phyloP scores from a whole-genome alignment of 2,888 invertebrate species.

The Terebella lapidaria region DNA sequence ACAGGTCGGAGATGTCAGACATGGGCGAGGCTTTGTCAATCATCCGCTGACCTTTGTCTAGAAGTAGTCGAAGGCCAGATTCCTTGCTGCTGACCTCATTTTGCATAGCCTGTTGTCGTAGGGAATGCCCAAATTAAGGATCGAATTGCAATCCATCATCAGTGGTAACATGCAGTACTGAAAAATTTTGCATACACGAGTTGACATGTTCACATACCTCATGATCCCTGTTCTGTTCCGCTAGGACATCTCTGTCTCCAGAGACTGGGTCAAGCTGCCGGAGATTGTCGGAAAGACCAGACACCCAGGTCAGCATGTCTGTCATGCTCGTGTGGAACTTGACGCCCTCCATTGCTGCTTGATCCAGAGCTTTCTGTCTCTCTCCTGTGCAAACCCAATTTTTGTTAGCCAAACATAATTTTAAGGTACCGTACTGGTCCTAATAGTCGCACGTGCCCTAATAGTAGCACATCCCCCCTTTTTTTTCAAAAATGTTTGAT shows the following conservation, averaged over 20 bases:
- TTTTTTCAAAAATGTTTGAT: no score
- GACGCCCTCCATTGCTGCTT: conserved; percentile 74
- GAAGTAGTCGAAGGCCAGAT: conserved; percentile 57
- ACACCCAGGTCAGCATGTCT: conserved; percentile 83
- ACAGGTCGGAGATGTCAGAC: conserved; percentile 60
- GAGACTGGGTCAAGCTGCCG: conserved; percentile 62
- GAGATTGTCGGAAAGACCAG: conserved; percentile 57
- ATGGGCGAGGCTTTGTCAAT: conserved; percentile 23
- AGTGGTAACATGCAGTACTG: not conserved
- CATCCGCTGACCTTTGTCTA: conserved; percentile 82
- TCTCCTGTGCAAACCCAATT: conserved; percentile 26
- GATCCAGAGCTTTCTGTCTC: conserved; percentile 81
- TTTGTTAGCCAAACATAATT: no score
- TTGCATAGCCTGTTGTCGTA: conserved; percentile 68
- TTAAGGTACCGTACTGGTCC: no score
- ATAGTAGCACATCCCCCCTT: no score
- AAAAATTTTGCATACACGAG: not conserved
- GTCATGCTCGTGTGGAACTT: conserved; percentile 86
- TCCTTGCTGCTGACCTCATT: conserved; percentile 39
- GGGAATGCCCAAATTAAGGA: not conserved
- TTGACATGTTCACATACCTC: conserved; percentile 60
- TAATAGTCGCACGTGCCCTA: no score
- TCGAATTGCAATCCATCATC: not conserved
- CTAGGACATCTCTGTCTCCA: conserved; percentile 75
- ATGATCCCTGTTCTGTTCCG: conserved; percentile 81